A percentile compares a stretch with the other conserved stretches of the same genome.
Evolutionary conservation across 1,140 invertebrate genomes (phyloP).

Genomic region (Drosophila serrata): DNA sequence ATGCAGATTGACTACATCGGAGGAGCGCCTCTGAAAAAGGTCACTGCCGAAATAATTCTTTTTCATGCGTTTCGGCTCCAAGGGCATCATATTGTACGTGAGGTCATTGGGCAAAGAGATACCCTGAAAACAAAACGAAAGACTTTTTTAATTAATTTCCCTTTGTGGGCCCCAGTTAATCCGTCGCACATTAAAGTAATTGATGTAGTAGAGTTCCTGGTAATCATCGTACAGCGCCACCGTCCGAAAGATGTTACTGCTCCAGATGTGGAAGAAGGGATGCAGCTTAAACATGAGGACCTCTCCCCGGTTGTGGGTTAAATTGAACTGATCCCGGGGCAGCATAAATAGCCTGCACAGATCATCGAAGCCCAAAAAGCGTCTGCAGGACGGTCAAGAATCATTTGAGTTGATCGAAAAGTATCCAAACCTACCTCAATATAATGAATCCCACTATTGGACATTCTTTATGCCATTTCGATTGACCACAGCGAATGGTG

Average conservation of each 20-base stretch:
- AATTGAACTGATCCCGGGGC: conserved; percentile 37
- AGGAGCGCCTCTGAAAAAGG: neutral
- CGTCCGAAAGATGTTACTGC: conserved; percentile 49
- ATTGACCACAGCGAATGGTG: conserved; percentile 45
- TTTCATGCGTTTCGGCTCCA: conserved; percentile 58
- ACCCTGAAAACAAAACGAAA: conserved; percentile 7
- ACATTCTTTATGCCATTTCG: conserved; percentile 5
- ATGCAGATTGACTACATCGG: neutral
- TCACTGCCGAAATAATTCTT: conserved; percentile 26
- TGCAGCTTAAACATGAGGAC: conserved; percentile 57
- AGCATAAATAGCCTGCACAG: conserved; percentile 48
- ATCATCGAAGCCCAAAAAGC: conserved; percentile 39
- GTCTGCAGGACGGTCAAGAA: conserved; percentile 6
- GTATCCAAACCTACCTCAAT: conserved; percentile 36
- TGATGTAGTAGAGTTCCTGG: conserved; percentile 54
- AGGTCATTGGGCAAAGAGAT: conserved; percentile 56
- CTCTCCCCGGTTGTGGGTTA: conserved; percentile 56
- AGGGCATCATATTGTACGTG: conserved; percentile 60
- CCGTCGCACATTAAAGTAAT: conserved; percentile 18
- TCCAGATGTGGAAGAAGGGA: conserved; percentile 66
- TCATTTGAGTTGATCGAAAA: neutral
- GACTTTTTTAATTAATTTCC: neutral
- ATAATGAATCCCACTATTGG: conserved; percentile 60
- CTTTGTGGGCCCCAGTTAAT: neutral
- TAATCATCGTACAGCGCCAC: conserved; percentile 45